phyloP scores from a whole-genome alignment of 2,888 invertebrate genomes.

The Amiota mariae region DNA sequence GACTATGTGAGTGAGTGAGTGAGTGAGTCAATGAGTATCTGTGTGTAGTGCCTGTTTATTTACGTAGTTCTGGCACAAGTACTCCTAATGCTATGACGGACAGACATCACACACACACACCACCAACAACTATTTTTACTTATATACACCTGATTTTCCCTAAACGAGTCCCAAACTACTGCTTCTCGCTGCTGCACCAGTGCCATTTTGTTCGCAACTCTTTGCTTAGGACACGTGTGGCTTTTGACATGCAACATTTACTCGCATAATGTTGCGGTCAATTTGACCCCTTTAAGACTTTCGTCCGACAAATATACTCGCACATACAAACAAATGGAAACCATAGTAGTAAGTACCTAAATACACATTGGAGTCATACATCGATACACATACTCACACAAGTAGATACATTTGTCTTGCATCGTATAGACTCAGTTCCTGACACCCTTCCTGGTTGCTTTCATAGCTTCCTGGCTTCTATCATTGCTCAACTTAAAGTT shows the following conservation, averaged over 20 bases:
- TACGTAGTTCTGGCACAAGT: too few species aligned
- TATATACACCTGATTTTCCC: too few species aligned
- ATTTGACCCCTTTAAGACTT: conserved; percentile 40
- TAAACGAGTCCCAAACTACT: too few species aligned
- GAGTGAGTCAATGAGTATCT: too few species aligned
- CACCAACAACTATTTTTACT: too few species aligned
- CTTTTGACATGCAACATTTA: conserved; percentile 54
- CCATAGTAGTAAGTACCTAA: conserved; percentile 1
- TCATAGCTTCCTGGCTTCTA: too few species aligned
- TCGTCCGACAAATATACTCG: not conserved
- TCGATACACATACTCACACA: not conserved
- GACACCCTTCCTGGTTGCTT: too few species aligned
- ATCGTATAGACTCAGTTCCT: not conserved
- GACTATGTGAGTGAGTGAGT: not conserved
- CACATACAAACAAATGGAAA: too few species aligned
- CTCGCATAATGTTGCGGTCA: conserved; percentile 64
- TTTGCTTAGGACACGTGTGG: not conserved
- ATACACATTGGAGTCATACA: conserved; percentile 6
- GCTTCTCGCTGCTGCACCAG: too few species aligned
- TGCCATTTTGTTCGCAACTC: too few species aligned
- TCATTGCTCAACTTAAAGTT: not conserved
- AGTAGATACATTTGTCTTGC: not conserved
- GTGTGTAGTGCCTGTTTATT: not conserved
- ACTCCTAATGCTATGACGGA: too few species aligned
- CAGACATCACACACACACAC: too few species aligned